Base-by-base conservation (phyloP, 2,113 vertebrate species). In the Mobula hypostoma region DNA sequence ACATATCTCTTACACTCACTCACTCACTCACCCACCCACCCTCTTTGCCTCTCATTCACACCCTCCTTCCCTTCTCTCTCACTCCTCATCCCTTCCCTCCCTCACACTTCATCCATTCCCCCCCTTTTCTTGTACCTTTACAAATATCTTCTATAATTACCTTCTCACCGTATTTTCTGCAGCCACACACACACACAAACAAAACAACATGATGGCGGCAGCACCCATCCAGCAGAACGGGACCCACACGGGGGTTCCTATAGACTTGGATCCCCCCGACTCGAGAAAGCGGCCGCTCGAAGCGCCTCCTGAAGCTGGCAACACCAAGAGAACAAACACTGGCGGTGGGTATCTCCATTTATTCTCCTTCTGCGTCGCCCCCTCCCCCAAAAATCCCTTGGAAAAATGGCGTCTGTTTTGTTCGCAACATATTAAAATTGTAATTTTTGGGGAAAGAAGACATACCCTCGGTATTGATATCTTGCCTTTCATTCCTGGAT, bases 261-360 rank as follows among this genome's bases (percentile, higher is more conserved):
- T 97, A 97, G 97, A 97, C 96, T 95, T 97, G 95, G 97, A 97
- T 96, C 97, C 97, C 95, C 97, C 97, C 96, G 97, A 97, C 96
- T 97, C 97, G 88, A 96, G 97, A 95, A 97, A 97, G 95, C 96
- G 97, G 96, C 97, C 97, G 95, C 96, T 97, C 78, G 97, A 97
- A 96, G 97, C 97, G 58, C 97, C 97, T 94, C 97, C 97, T 15
- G 97, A 97, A 96, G 97, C 97, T 95, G 97, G 97, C 96, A 97
- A 97, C 97, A 97, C 97, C 95, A 97, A 97, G 96, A 97, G 97
- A 96, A 97, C 97, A 96, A 97, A 97, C 96, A 97, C 97, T 95
- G 97, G 97, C 96, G 97, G 97, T 97, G 96, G 96, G 97, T 97
- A 97, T 96, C 95, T 79, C 11, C 58, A 83, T 29, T 76, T 58